Percentiles rank a stretch among this genome's conserved stretches.
phyloP scores from a whole-genome alignment of 2,113 vertebrate species.

The Genyomyrus donnyi region DNA sequence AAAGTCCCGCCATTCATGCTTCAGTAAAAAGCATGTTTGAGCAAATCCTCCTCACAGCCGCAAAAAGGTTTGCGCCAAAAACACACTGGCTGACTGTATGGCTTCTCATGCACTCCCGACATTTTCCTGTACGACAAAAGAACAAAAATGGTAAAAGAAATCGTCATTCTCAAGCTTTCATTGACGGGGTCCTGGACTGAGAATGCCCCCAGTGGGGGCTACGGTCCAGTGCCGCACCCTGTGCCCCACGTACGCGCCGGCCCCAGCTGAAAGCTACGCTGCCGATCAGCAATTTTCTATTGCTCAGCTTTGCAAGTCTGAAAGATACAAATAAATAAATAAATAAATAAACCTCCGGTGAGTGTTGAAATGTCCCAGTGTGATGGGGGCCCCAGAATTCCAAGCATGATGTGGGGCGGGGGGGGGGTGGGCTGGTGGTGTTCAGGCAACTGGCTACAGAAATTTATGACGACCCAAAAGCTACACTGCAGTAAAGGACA shows the following conservation, averaged over 20 bases:
- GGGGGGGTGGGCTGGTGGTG: background rate
- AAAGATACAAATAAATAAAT: background rate
- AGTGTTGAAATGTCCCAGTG: background rate
- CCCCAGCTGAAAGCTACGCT: conserved; percentile 7
- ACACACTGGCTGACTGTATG: conserved; percentile 31
- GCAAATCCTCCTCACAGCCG: background rate
- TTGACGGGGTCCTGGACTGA: background rate
- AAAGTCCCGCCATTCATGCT: background rate
- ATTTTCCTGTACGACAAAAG: conserved; percentile 24
- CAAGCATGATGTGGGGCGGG: background rate
- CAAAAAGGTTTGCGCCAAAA: background rate
- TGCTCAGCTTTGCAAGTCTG: background rate
- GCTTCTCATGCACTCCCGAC: conserved; percentile 51
- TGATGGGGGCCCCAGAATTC: conserved; percentile 1
- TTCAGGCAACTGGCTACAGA: background rate
- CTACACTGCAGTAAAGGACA: conserved; percentile 34
- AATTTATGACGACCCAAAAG: conserved; percentile 17
- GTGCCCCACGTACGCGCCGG: background rate
- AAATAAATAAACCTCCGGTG: background rate
- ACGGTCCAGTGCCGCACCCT: background rate
- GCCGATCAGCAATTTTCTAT: background rate
- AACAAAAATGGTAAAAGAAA: conserved; percentile 26
- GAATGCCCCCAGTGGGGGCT: conserved; percentile 21
- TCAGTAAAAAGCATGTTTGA: background rate
- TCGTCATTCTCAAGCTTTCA: conserved; percentile 8